Evolutionary conservation across 1,140 invertebrate species (phyloP), one percentile per base, ranked within the genome.

Genomic region (Apis cerana): DNA sequence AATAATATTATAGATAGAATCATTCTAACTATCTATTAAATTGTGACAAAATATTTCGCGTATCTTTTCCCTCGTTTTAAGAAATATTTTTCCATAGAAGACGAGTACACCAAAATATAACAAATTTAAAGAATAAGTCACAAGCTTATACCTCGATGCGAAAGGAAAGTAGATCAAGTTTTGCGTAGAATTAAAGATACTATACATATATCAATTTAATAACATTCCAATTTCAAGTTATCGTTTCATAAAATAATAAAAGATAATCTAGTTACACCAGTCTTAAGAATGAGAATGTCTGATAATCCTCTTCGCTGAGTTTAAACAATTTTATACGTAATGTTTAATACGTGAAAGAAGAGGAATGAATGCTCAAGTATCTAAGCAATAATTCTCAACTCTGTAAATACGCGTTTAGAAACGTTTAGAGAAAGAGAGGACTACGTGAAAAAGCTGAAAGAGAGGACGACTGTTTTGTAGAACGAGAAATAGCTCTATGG

Each of bases 401-500:
- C 69, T 92, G 92, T 92, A 92, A 90, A 92, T 92, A 92, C 82
- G 87, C 83, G 81, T 91, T 74, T 79, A 91, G 86, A 69, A 87
- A 90, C 75, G 62, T 74, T 77, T 81, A 85, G 74, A 82, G 64
- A 21, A 78, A 58, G 68, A 23, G 43, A 56, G 71, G n/a, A 54
- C 21, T 70, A 12, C 11, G 65, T 52, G 75, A 62, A 61, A 0
- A 50, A 56, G 27, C 48, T 43, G 27, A 68, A 76, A n/a, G 48
- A 50, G 71, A 75, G 70, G 23, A 68, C 62, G 77, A 72, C 43
- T 69, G 77, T 80, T 64, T 62, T 80, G 82, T 64, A 10, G 48
- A 54, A 19, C 5, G 10, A 52, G n/a, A 68, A 19, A 56, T 15
- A 13, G 33, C 50, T 50, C 52, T 48, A 8, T 48, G 13, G 52